Conservation (phyloP, 30 jellyfish, hydroid and myxozoan species). For the Cassiopea xamachana region DNA sequence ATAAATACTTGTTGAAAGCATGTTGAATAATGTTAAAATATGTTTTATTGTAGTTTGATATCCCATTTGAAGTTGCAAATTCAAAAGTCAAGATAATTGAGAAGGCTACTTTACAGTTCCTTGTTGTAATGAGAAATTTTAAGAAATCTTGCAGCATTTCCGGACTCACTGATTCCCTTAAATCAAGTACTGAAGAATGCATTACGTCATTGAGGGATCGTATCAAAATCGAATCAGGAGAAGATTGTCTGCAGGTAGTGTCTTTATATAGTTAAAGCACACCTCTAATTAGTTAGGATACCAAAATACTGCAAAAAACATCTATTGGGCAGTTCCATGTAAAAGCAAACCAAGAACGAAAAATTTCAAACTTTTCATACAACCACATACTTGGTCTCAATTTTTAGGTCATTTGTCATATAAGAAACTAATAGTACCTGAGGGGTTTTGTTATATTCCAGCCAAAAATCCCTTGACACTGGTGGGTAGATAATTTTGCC, state of each 20-base stretch:
- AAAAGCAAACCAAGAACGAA: neutral
- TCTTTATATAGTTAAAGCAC: no score
- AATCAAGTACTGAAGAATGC: slow-evolving; percentile 92
- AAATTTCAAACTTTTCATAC: neutral
- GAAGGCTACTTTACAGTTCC: slow-evolving; percentile 63
- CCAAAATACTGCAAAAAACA: no score
- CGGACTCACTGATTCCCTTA: slow-evolving; percentile 82
- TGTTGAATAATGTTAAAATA: neutral
- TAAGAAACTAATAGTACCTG: neutral
- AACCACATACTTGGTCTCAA: neutral
- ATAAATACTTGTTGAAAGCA: neutral
- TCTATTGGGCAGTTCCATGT: no score
- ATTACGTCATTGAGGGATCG: slow-evolving; percentile 80
- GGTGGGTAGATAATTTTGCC: neutral
- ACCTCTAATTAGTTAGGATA: no score
- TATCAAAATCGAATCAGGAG: slow-evolving; percentile 70
- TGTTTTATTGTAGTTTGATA: slow-evolving; percentile 45
- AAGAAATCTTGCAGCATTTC: slow-evolving; percentile 85
- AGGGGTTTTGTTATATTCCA: neutral
- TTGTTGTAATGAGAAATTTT: slow-evolving; percentile 85
- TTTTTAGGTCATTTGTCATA: neutral
- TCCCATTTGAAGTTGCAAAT: slow-evolving; percentile 52
- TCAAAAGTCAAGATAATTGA: slow-evolving; percentile 66
- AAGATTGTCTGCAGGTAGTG: slow-evolving; percentile 75
- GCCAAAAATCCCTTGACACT: neutral